A percentile compares a stretch with the other conserved stretches of the same genome.
Evolutionary conservation across 2,888 invertebrate species (phyloP).

Genomic region (Celastrina argiolus): DNA sequence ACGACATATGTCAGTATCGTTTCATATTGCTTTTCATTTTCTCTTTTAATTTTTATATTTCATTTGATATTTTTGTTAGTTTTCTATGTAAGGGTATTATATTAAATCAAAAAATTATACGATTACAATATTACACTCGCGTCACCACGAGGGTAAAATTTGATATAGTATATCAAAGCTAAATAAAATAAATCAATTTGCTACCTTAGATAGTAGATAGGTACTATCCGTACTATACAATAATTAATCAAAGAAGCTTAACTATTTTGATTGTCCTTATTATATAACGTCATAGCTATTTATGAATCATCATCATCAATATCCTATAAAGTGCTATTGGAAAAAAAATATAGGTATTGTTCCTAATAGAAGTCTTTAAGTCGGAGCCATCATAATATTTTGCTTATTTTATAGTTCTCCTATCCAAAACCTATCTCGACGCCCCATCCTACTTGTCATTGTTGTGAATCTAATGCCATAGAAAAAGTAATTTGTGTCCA

Average conservation of each 20-base stretch:
- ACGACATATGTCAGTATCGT: conserved; percentile 56
- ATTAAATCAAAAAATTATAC: no score
- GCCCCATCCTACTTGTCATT: conserved; percentile 69
- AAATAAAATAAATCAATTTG: no score
- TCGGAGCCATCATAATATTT: conserved; percentile 31
- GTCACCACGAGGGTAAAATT: conserved; percentile 49
- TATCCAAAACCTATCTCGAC: conserved; percentile 34
- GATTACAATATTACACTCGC: conserved; percentile 69
- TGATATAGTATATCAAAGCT: no score
- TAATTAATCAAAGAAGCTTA: no score
- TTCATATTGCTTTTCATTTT: conserved; percentile 33
- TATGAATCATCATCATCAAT: no score
- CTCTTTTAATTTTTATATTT: conserved; percentile 21
- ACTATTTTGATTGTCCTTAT: no score
- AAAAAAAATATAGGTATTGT: not conserved
- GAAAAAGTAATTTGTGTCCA: conserved; percentile 76
- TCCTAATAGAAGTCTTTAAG: not conserved
- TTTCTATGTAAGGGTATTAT: not conserved
- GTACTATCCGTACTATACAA: no score
- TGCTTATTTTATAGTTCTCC: conserved; percentile 38
- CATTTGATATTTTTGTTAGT: not conserved
- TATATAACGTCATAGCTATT: no score
- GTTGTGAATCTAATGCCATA: conserved; percentile 55
- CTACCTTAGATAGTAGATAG: no score
- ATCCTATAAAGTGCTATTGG: not conserved